Evolutionary conservation across 2,888 invertebrate species (phyloP).

Genomic region (Cybosia mesomella): DNA sequence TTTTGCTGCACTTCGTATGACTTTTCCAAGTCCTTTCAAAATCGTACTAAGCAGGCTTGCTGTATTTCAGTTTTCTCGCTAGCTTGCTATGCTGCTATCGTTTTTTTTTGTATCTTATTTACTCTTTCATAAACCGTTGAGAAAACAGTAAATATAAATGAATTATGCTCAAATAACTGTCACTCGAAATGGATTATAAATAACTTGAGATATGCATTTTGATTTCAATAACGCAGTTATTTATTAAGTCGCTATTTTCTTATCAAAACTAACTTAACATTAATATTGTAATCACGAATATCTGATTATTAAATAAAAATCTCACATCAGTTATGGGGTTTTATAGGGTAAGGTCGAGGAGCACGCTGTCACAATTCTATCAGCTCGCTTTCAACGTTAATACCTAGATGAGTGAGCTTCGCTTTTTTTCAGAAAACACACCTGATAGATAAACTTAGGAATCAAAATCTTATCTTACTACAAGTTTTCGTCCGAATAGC

Average conservation of each 20-base stretch:
- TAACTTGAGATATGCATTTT: too few relatives aligned
- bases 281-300: background rate
- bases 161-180: background rate
- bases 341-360: constrained; percentile 2
- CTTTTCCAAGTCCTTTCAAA: background rate
- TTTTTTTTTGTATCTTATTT: background rate
- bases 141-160: background rate
- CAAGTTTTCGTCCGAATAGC: background rate
- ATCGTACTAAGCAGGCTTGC: background rate
- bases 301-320: background rate
- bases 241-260: constrained; percentile 1
- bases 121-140: background rate
- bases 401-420: background rate
- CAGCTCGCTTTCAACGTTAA: background rate
- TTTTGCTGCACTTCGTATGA: background rate
- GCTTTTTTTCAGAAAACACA: background rate
- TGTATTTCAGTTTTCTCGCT: background rate
- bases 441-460: background rate
- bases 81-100: constrained; percentile 1
- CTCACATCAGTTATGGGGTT: background rate
- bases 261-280: background rate
- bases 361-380: background rate
- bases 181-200: background rate
- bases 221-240: background rate
- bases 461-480: background rate